Base-by-base conservation (phyloP, 2,113 vertebrate genomes). In the Microcebus jonahi region DNA sequence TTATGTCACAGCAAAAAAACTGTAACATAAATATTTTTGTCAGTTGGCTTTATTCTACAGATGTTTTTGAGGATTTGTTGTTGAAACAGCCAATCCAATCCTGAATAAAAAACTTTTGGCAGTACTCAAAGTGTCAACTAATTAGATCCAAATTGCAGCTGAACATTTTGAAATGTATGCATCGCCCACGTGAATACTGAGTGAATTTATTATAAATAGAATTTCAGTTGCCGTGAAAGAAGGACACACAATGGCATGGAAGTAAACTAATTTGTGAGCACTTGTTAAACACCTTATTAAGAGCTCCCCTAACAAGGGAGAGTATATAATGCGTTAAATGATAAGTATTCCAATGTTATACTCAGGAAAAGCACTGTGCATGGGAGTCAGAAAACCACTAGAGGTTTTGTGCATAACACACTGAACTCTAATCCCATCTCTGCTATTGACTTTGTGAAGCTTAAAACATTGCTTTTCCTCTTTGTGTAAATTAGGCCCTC, bases 11-110 rank as follows among this genome's bases (percentile, higher is more conserved):
- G 89, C 76, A 93, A 90, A 98, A 98, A 97, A 98, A 88, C 91
- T 94, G 83, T 95, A 96, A 94, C 93, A 85, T 96, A 97, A 97
- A 97, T 98, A 97, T 97, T 98, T 97, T 97, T 95, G 91, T 96
- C 91, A 97, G 91, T 97, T 97, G 93, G 87, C 71, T 97, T 95
- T 96, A 97, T 87, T 96, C 93, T 98, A 92, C 98, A 97, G 96
- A 97, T 98, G 85, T 97, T 97, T 97, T 88, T 90, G 75, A 97
- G 93, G 70, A 90, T 96, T 95, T 97, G 93, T 96, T 97, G 84
- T 96, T 97, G 97, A 98, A 97, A 97, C 94, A 97, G 81, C 91
- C 95, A 97, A 96, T 97, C 96, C 95, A 90, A 87, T 95, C 83
- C 95, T 95, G 94, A 96, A 97, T 97, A 76, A 73, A 89, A 84